Conservation (phyloP, 2,888 invertebrate species). For the Chrysodeixis includens region DNA sequence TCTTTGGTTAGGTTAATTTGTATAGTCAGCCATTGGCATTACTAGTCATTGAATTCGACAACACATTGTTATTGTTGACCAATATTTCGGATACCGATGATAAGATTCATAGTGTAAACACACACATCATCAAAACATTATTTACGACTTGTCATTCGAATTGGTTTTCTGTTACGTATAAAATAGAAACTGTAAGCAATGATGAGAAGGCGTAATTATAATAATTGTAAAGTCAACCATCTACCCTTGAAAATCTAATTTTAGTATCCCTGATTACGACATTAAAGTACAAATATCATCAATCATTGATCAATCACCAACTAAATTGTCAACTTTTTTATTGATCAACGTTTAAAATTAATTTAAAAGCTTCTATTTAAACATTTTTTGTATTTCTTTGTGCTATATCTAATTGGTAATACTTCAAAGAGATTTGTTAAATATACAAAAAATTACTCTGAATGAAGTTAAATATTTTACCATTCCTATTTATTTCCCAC, state of each 20-base stretch:
- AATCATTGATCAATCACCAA: conserved; percentile 38
- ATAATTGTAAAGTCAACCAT: neutral
- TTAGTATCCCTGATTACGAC: conserved; percentile 6
- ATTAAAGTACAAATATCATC: conserved; percentile 30
- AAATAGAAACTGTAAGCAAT: neutral
- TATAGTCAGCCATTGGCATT: too few species aligned
- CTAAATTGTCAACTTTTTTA: conserved; percentile 34
- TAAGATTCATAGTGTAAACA: too few species aligned
- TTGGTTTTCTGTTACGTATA: neutral
- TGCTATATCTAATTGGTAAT: neutral
- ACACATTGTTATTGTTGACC: too few species aligned
- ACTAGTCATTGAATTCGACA: too few species aligned
- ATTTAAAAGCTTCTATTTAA: neutral
- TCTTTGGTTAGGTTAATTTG: too few species aligned
- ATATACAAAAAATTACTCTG: neutral
- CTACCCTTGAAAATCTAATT: conserved; percentile 9
- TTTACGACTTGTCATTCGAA: neutral
- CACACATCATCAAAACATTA: too few species aligned
- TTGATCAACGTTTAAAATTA: neutral
- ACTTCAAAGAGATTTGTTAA: neutral
- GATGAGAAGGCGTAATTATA: conserved; percentile 7
- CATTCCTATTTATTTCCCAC: too few species aligned
- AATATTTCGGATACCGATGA: too few species aligned
- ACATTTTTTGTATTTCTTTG: neutral
- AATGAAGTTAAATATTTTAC: neutral